These are phyloP conservation scores for Eidolon helvum DNA, from an alignment of 2,113 vertebrate genomes.

Conservation along the genomic window DNA sequence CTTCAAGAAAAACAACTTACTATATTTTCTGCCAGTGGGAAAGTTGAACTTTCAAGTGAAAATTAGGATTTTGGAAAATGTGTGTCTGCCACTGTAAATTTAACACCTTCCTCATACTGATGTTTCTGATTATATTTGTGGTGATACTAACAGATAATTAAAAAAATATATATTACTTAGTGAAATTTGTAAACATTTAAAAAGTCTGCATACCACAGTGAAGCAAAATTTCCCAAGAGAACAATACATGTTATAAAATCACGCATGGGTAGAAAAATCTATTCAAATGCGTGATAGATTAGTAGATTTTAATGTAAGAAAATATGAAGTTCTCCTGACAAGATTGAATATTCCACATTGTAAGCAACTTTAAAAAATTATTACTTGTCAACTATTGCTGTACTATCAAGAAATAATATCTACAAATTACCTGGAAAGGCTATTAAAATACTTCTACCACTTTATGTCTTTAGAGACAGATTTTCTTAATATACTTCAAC, in stretches of 20 bases:
- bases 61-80: neutral
- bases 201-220: neutral
- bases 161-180: neutral
- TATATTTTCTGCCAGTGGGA: neutral
- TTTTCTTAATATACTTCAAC: neutral
- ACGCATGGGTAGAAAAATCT: neutral
- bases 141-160: neutral
- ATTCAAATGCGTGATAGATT: neutral
- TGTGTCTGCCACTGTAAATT: neutral
- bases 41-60: slow-evolving; percentile 37
- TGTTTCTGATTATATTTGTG: neutral
- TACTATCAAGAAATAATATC: neutral
- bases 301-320: neutral
- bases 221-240: neutral
- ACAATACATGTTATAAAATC: neutral
- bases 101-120: neutral
- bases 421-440: neutral
- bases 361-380: neutral
- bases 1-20: slow-evolving; percentile 6
- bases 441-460: neutral
- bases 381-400: neutral
- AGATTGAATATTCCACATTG: neutral
- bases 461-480: neutral
- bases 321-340: neutral
- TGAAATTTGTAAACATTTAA: neutral